A percentile compares a stretch with the other conserved stretches of the same genome.
Conservation (phyloP, 1,140 invertebrate species). For the Cataglyphis hispanica region DNA sequence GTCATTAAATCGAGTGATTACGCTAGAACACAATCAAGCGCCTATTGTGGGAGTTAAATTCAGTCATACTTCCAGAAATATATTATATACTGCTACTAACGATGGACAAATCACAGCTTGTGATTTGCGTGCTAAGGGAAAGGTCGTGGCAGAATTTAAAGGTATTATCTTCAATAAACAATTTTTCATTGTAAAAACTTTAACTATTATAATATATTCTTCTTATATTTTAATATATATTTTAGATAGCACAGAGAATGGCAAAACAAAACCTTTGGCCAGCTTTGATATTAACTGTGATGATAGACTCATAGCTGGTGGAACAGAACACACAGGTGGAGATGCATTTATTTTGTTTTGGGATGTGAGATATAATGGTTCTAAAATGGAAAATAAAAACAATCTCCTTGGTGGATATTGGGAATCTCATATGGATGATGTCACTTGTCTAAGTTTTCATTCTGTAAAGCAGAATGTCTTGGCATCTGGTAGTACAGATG, state of each 20-base stretch:
- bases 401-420: slow-evolving; percentile 93
- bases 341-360: slow-evolving; percentile 94
- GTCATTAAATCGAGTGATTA: slow-evolving; percentile 77
- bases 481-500: slow-evolving; percentile 93
- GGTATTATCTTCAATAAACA: slow-evolving; percentile 82
- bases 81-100: slow-evolving; percentile 88
- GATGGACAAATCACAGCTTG: slow-evolving; percentile 89
- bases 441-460: slow-evolving; percentile 94
- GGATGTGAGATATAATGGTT: slow-evolving; percentile 89
- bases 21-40: slow-evolving; percentile 84
- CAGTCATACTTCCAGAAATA: slow-evolving; percentile 87
- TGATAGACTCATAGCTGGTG: slow-evolving; percentile 91
- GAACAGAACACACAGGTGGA: slow-evolving; percentile 90
- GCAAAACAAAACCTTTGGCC: slow-evolving; percentile 87
- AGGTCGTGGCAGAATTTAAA: slow-evolving; percentile 87
- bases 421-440: slow-evolving; percentile 94
- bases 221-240: slow-evolving; percentile 39
- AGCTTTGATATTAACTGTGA: slow-evolving; percentile 93
- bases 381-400: slow-evolving; percentile 81
- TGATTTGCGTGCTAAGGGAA: slow-evolving; percentile 88
- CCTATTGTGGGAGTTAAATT: slow-evolving; percentile 89
- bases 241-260: slow-evolving; percentile 85
- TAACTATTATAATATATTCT: neutral
- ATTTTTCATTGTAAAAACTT: slow-evolving; percentile 38
- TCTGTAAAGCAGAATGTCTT: slow-evolving; percentile 90